Evolutionary conservation across 2,888 invertebrate species (phyloP).

Genomic region (Leucophora obtusa): DNA sequence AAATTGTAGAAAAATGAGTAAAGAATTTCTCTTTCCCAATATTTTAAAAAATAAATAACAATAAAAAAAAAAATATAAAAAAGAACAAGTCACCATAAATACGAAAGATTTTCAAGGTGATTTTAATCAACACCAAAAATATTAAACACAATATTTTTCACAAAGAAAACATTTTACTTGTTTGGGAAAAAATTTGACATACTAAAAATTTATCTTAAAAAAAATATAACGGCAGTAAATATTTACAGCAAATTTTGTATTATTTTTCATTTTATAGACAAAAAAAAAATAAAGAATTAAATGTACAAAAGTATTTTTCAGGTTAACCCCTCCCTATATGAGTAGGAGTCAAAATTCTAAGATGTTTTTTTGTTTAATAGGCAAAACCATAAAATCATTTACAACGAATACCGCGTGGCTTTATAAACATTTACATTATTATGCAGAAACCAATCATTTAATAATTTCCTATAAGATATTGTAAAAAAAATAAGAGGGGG

Average conservation of each 20-base stretch:
- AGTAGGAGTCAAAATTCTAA: constrained; percentile 1
- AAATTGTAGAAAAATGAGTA: constrained; percentile 6
- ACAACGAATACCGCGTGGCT: background rate
- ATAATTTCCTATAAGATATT: background rate
- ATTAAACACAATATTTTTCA: background rate
- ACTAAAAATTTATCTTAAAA: background rate
- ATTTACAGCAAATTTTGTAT: background rate
- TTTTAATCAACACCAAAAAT: constrained; percentile 20
- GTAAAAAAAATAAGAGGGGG: constrained; percentile 1
- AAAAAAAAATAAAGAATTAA: background rate
- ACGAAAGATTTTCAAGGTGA: constrained; percentile 38
- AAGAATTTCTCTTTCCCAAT: background rate
- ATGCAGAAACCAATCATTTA: constrained; percentile 1
- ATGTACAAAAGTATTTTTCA: background rate
- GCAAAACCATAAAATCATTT: background rate
- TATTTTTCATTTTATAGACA: background rate
- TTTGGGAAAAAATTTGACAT: background rate
- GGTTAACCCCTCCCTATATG: constrained; percentile 1
- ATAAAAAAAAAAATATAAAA: too few species aligned
- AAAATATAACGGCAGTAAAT: constrained; percentile 1
- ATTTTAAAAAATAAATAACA: background rate
- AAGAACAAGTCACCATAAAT: constrained; percentile 30
- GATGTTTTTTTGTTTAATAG: background rate
- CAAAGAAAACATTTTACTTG: background rate
- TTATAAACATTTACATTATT: background rate